Conservation (phyloP, 2,888 invertebrate genomes). For the Lucinisca nassula region DNA sequence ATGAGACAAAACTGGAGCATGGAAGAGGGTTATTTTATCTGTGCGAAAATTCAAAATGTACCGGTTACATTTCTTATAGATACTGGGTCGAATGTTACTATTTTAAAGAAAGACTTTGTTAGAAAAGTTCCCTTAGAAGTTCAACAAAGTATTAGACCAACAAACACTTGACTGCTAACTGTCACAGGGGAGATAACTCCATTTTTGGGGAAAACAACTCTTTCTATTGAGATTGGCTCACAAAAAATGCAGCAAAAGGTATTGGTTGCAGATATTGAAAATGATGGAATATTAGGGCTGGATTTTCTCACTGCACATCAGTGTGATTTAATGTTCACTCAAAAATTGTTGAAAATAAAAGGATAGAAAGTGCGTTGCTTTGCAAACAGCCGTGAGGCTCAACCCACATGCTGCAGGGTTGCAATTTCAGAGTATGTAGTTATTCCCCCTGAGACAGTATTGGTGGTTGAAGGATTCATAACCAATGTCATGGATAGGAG, state of each 20-base stretch:
- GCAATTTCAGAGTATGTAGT: not conserved
- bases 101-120: conserved; percentile 14
- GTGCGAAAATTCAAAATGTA: not conserved
- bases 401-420: not conserved
- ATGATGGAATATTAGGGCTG: not conserved
- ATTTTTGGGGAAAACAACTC: conserved; percentile 33
- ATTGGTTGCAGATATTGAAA: not conserved
- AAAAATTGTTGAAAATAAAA: not conserved
- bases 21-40: conserved; percentile 29
- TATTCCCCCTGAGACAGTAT: not conserved
- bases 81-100: conserved; percentile 36
- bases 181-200: conserved; percentile 47
- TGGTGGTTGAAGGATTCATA: not conserved
- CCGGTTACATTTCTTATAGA: conserved; percentile 34
- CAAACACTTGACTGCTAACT: conserved; percentile 13
- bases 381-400: not conserved
- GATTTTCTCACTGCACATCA: not conserved
- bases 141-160: not conserved
- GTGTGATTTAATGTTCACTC: not conserved
- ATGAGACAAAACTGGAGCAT: conserved; percentile 1
- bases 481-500: not conserved
- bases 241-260: conserved; percentile 20
- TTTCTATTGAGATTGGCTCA: conserved; percentile 14
- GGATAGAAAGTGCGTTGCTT: not conserved
- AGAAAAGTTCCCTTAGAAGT: not conserved